phyloP scores from a whole-genome alignment of 64 coral and sea anemone species.

The Montipora sp. region DNA sequence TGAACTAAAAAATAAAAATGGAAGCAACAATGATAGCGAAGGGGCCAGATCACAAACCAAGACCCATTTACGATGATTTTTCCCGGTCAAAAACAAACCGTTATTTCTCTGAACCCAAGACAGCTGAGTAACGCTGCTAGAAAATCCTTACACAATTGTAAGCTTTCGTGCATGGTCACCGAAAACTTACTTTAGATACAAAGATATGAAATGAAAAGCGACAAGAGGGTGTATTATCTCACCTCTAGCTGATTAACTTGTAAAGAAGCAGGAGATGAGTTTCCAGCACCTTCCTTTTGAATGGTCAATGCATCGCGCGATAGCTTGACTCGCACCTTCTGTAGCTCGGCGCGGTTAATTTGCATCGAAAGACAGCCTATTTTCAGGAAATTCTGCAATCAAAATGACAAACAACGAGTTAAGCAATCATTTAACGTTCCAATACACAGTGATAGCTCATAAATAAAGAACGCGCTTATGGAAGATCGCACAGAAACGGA shows the following conservation, averaged over 20 bases:
- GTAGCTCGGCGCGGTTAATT: conserved; percentile 83
- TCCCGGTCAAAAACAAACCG: no score
- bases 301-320: conserved; percentile 90
- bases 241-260: conserved; percentile 25
- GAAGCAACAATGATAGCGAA: neutral
- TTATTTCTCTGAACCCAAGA: neutral
- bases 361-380: conserved; percentile 90
- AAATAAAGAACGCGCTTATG: neutral
- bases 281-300: conserved; percentile 80
- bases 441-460: neutral
- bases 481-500: neutral
- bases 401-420: neutral
- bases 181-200: neutral
- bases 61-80: no score
- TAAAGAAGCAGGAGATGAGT: neutral
- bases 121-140: neutral
- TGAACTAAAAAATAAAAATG: neutral
- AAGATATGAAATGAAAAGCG: neutral
- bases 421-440: neutral
- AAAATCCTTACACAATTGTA: neutral
- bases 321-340: conserved; percentile 93
- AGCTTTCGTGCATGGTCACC: neutral
- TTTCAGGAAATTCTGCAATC: conserved; percentile 42
- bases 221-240: neutral
- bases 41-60: no score